phyloP scores from a whole-genome alignment of 2,797 vertebrate genomes.

The Hemitrygon akajei region DNA sequence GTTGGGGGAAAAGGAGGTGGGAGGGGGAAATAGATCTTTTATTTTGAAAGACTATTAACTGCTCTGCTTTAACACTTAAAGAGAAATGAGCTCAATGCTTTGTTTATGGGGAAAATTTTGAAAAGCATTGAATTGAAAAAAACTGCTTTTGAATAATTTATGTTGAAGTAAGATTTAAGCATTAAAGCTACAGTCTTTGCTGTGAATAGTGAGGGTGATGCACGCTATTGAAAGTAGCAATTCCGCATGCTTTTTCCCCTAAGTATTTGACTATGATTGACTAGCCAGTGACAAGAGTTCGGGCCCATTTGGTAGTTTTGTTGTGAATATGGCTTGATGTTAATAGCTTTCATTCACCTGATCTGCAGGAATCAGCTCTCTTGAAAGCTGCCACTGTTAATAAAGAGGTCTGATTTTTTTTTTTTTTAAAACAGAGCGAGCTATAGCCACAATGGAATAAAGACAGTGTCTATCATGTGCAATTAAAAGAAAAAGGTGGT shows the following conservation, averaged over 20 bases:
- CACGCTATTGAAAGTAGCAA: conserved; percentile 1
- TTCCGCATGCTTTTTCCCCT: not conserved
- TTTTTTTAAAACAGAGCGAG: not conserved
- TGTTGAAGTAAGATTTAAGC: not conserved
- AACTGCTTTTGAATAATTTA: conserved; percentile 2
- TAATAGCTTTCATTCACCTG: conserved; percentile 15
- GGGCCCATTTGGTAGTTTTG: not conserved
- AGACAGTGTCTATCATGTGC: not conserved
- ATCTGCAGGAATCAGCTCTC: not conserved
- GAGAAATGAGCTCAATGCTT: not conserved
- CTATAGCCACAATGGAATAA: not conserved
- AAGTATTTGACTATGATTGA: conserved; percentile 11
- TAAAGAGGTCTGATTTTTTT: not conserved
- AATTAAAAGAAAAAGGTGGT: not conserved
- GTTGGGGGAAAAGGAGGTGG: not conserved
- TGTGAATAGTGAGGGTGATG: not conserved
- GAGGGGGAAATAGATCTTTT: not conserved
- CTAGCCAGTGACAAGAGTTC: conserved; percentile 17
- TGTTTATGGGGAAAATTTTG: not conserved
- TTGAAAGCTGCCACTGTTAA: conserved; percentile 14
- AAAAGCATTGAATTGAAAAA: conserved; percentile 32
- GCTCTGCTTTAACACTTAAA: not conserved
- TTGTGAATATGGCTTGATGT: conserved; percentile 7
- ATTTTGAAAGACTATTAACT: not conserved
- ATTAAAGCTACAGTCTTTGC: conserved; percentile 7